Conservation (phyloP, 2,888 invertebrate genomes). For the Harpalus rufipes region DNA sequence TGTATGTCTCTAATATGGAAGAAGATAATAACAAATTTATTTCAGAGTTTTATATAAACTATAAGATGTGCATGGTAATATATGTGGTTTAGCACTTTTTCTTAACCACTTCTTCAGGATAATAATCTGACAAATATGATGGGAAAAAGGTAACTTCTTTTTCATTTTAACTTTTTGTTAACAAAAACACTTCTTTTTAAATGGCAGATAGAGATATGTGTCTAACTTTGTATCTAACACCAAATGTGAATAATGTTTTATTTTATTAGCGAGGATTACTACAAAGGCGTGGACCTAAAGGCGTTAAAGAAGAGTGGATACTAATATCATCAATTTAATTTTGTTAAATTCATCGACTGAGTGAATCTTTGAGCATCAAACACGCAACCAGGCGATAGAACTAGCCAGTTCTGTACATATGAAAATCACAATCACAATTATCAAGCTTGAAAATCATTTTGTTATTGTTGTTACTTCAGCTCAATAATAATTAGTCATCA, state of each 20-base stretch:
- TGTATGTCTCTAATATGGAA: constrained; percentile 16
- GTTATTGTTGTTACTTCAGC: constrained; percentile 58
- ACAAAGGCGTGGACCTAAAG: constrained; percentile 94
- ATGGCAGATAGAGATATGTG: constrained; percentile 1
- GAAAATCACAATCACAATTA: constrained; percentile 44
- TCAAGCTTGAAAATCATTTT: constrained; percentile 42
- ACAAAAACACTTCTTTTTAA: not conserved
- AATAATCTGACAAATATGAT: constrained; percentile 24
- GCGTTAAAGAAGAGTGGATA: constrained; percentile 90
- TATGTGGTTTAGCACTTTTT: constrained; percentile 38
- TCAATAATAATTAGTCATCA: constrained; percentile 65
- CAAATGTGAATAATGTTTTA: constrained; percentile 49
- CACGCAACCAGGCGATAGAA: constrained; percentile 53
- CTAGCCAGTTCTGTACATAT: constrained; percentile 63
- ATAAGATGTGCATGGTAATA: constrained; percentile 25
- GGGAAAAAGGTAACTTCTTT: constrained; percentile 52
- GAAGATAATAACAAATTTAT: constrained; percentile 14
- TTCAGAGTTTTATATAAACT: constrained; percentile 20
- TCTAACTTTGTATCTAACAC: constrained; percentile 27
- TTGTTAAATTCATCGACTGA: constrained; percentile 62
- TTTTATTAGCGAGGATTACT: constrained; percentile 90
- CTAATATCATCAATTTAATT: constrained; percentile 74
- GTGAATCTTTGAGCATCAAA: constrained; percentile 48
- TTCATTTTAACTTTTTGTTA: constrained; percentile 4
- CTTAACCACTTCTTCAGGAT: constrained; percentile 48